phyloP scores from a whole-genome alignment of 1,140 invertebrate genomes.

The Globodera rostochiensis region DNA sequence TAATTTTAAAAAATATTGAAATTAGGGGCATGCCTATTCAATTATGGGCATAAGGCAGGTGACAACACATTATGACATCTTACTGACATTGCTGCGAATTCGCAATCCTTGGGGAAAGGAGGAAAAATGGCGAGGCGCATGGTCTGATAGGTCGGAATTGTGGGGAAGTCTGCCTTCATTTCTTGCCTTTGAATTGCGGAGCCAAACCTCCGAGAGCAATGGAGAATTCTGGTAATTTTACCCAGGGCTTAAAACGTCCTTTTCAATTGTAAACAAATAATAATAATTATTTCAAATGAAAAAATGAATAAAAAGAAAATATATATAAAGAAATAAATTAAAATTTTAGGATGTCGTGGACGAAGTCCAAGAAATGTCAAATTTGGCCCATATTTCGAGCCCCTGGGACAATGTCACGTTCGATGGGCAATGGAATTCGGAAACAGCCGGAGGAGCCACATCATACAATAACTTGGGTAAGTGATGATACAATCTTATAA shows the following conservation, averaged over 20 bases:
- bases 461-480: neutral
- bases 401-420: constrained; percentile 72
- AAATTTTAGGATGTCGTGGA: no score
- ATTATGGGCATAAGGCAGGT: constrained; percentile 83
- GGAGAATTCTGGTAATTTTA: constrained; percentile 84
- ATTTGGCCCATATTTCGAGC: no score
- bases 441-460: constrained; percentile 78
- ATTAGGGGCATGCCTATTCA: constrained; percentile 82
- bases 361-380: no score
- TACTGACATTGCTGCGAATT: constrained; percentile 84
- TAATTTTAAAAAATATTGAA: no score
- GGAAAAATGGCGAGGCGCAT: constrained; percentile 91
- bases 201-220: constrained; percentile 88
- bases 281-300: no score
- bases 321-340: no score
- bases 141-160: constrained; percentile 83
- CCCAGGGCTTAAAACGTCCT: no score
- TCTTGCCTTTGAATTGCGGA: constrained; percentile 78
- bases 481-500: no score
- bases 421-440: constrained; percentile 94
- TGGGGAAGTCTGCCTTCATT: constrained; percentile 90
- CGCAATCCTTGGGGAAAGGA: constrained; percentile 88
- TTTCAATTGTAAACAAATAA: no score
- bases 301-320: no score
- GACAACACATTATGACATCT: constrained; percentile 73